phyloP scores from a whole-genome alignment of 2,888 invertebrate species.

The Volucella inanis region DNA sequence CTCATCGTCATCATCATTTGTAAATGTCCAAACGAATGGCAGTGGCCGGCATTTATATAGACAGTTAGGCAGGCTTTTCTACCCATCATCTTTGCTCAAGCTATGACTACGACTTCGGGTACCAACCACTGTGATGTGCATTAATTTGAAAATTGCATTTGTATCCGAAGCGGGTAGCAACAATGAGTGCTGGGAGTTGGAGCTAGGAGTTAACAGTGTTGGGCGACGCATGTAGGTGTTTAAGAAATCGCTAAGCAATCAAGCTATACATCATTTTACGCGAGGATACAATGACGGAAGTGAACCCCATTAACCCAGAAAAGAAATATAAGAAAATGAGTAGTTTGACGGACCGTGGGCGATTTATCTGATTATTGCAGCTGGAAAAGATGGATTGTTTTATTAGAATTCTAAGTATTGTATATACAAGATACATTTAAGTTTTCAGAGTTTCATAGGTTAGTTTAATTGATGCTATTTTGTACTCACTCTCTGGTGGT shows the following conservation, averaged over 20 bases:
- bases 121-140: constrained; percentile 43
- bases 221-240: constrained; percentile 70
- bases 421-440: neutral
- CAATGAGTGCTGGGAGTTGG: neutral
- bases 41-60: constrained; percentile 55
- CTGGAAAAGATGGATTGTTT: constrained; percentile 6
- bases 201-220: constrained; percentile 1
- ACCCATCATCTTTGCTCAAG: neutral
- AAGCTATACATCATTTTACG: constrained; percentile 65
- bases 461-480: neutral
- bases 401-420: constrained; percentile 5
- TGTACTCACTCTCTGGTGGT: neutral
- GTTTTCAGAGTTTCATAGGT: no score
- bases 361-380: constrained; percentile 23
- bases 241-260: constrained; percentile 67
- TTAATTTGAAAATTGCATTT: constrained; percentile 54
- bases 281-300: constrained; percentile 70
- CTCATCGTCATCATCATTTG: constrained; percentile 73
- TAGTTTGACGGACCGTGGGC: constrained; percentile 58
- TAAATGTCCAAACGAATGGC: constrained; percentile 68
- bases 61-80: constrained; percentile 41
- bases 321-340: constrained; percentile 30
- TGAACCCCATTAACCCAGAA: constrained; percentile 69
- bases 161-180: neutral
- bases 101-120: constrained; percentile 1